Evolutionary conservation across 2,888 invertebrate genomes (phyloP).

Genomic region (Lepas anatifera): DNA sequence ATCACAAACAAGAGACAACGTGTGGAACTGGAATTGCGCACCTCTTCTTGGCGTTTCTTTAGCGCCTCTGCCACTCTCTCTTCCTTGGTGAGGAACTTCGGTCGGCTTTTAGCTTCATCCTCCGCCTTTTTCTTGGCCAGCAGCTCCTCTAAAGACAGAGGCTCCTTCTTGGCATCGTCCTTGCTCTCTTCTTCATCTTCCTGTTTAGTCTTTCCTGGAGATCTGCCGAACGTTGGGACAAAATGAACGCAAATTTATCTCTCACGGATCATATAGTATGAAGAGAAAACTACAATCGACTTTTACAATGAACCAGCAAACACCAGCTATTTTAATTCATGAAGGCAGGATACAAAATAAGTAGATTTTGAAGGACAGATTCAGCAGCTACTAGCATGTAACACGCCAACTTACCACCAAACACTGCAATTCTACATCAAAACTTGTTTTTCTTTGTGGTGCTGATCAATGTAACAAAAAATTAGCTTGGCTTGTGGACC

Average conservation of each 20-base stretch:
- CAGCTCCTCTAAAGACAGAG: slow-evolving; percentile 88
- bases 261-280: not conserved
- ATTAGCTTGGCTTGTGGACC: no score
- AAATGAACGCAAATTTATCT: not conserved
- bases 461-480: no score
- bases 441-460: no score
- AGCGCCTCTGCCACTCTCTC: slow-evolving; percentile 83
- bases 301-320: no score
- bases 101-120: slow-evolving; percentile 87
- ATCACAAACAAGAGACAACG: no score
- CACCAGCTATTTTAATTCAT: no score
- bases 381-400: no score
- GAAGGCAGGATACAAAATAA: not conserved
- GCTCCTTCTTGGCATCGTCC: slow-evolving; percentile 51
- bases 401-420: no score
- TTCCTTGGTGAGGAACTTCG: slow-evolving; percentile 92
- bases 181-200: slow-evolving; percentile 27
- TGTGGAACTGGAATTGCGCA: no score
- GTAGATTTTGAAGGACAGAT: not conserved
- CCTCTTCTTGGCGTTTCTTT: slow-evolving; percentile 71
- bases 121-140: slow-evolving; percentile 92
- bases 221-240: slow-evolving; percentile 35
- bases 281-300: no score
- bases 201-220: slow-evolving; percentile 23
- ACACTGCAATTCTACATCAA: no score